Evolutionary conservation across 2,113 vertebrate species (phyloP).

Genomic region (Acrocephalus kingi): DNA sequence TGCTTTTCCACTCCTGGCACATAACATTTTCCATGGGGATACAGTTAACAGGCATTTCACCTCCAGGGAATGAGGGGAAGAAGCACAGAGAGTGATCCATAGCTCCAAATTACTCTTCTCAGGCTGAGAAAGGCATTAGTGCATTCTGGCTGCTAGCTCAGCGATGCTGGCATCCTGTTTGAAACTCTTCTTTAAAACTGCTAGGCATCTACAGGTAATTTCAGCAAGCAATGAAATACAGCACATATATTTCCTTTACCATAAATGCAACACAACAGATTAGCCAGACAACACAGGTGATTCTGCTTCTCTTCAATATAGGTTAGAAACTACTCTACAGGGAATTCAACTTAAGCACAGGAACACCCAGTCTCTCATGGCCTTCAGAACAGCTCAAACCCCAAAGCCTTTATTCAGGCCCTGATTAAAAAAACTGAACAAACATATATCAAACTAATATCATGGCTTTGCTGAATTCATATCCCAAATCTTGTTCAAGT

Average conservation of each 20-base stretch:
- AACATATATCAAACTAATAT: neutral
- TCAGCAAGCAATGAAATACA: neutral
- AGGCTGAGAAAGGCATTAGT: neutral
- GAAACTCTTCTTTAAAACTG: neutral
- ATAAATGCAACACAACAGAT: neutral
- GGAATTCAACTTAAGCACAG: neutral
- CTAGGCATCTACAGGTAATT: neutral
- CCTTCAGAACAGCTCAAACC: neutral
- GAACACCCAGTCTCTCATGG: neutral
- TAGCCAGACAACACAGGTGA: neutral
- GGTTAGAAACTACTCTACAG: neutral
- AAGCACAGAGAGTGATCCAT: neutral
- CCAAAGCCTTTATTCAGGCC: neutral
- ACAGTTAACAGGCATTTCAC: neutral
- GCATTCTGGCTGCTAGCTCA: neutral
- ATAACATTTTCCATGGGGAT: neutral
- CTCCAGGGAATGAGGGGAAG: neutral
- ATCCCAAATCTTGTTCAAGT: neutral
- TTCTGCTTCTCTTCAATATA: neutral
- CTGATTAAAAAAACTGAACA: neutral
- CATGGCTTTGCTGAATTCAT: neutral
- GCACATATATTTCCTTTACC: neutral
- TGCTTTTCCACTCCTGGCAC: neutral
- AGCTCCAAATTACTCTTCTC: neutral
- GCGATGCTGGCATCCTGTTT: neutral